Conservation (phyloP, 1,140 invertebrate species). For the Eupristina koningsbergeri region DNA sequence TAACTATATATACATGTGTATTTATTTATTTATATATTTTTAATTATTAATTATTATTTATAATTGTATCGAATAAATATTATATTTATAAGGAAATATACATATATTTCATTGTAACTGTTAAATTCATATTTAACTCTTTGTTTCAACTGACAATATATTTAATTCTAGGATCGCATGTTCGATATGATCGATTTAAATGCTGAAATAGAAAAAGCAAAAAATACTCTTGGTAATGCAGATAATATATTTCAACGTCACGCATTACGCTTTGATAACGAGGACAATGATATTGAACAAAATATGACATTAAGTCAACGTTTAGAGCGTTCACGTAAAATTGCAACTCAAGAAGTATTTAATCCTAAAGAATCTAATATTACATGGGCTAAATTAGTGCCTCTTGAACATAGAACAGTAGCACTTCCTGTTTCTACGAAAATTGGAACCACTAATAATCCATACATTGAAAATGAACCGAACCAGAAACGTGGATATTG, state of each 20-base stretch:
- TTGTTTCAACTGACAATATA: too few relatives aligned
- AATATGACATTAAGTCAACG: conserved; percentile 57
- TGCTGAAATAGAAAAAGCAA: conserved; percentile 69
- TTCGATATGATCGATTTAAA: conserved; percentile 70
- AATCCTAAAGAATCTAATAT: conserved; percentile 54
- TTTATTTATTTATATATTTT: too few relatives aligned
- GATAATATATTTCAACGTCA: conserved; percentile 65
- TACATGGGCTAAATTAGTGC: conserved; percentile 62
- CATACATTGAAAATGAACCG: conserved; percentile 49
- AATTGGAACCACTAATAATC: conserved; percentile 55
- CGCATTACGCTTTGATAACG: conserved; percentile 68
- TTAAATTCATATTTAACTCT: too few relatives aligned
- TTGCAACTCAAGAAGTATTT: conserved; percentile 53
- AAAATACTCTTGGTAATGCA: conserved; percentile 62
- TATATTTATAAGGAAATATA: too few relatives aligned
- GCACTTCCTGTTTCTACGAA: not conserved
- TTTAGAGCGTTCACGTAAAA: conserved; percentile 61
- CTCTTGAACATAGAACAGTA: conserved; percentile 37
- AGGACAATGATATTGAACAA: conserved; percentile 49
- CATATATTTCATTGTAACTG: too few relatives aligned
- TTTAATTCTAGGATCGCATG: conserved; percentile 64
- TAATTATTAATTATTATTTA: too few relatives aligned
- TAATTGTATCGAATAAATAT: too few relatives aligned
- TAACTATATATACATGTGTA: too few relatives aligned
- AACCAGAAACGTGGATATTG: conserved; percentile 57